Evolutionary conservation across 2,888 invertebrate genomes (phyloP).

Genomic region (Mayetiola destructor): DNA sequence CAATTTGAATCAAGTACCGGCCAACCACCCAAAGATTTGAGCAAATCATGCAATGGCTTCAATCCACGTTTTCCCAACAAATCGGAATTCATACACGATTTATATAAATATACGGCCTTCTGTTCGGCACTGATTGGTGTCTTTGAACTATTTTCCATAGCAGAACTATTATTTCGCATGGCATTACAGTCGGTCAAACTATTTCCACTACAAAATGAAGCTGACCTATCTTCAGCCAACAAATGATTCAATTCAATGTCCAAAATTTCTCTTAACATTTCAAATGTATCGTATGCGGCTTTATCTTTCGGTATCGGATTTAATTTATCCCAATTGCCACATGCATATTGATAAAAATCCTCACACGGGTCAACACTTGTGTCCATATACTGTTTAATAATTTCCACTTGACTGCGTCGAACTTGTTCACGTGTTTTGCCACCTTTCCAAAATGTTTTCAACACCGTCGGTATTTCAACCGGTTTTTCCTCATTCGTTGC

Average conservation of each 20-base stretch:
- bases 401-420: slow-evolving; percentile 46
- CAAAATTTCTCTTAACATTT: slow-evolving; percentile 70
- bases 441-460: slow-evolving; percentile 44
- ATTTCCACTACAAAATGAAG: background rate
- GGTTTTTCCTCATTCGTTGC: slow-evolving; percentile 19
- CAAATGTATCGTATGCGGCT: slow-evolving; percentile 79
- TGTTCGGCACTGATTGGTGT: slow-evolving; percentile 40
- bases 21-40: slow-evolving; percentile 75
- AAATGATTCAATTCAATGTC: slow-evolving; percentile 53
- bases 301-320: slow-evolving; percentile 83
- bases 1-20: slow-evolving; percentile 57
- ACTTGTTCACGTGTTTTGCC: slow-evolving; percentile 41
- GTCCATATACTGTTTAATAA: slow-evolving; percentile 69
- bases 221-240: slow-evolving; percentile 36
- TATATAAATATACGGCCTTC: slow-evolving; percentile 72
- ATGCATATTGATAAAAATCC: slow-evolving; percentile 75
- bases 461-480: slow-evolving; percentile 22
- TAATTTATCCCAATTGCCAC: slow-evolving; percentile 69
- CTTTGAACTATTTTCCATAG: background rate
- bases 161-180: background rate
- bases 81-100: slow-evolving; percentile 73
- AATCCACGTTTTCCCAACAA: slow-evolving; percentile 55
- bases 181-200: background rate
- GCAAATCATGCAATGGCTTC: slow-evolving; percentile 51
- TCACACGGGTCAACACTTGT: slow-evolving; percentile 54